Evolutionary conservation across 2,113 vertebrate genomes (phyloP).

Genomic region (Oophaga pumilio): DNA sequence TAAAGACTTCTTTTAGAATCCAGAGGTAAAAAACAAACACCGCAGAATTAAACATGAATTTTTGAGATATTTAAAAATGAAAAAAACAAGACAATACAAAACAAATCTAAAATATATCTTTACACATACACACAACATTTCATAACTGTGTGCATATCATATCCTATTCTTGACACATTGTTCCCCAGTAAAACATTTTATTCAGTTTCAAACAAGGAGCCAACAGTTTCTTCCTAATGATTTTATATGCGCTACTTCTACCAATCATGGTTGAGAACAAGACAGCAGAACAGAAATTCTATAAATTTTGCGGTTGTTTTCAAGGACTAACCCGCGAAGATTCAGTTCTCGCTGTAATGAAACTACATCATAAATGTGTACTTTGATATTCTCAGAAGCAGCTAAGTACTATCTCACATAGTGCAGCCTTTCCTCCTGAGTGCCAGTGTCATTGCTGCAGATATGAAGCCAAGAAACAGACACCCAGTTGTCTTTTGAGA

Average conservation of each 20-base stretch:
- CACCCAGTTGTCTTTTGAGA: constrained; percentile 55
- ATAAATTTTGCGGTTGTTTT: constrained; percentile 25
- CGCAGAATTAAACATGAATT: too few relatives aligned
- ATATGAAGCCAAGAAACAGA: constrained; percentile 57
- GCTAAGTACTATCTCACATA: constrained; percentile 47
- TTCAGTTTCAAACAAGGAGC: background rate
- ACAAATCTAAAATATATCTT: background rate
- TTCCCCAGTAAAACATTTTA: background rate
- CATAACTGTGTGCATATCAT: background rate
- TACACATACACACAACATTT: background rate
- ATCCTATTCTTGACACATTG: background rate
- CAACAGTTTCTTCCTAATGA: too few relatives aligned
- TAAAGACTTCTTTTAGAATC: too few relatives aligned
- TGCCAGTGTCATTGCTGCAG: constrained; percentile 50
- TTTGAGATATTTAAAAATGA: too few relatives aligned
- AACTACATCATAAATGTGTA: constrained; percentile 34
- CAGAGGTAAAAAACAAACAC: too few relatives aligned
- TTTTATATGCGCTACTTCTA: background rate
- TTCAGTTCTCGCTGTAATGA: constrained; percentile 3
- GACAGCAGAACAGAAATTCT: background rate
- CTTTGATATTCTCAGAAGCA: constrained; percentile 55
- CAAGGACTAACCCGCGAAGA: constrained; percentile 19
- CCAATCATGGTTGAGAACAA: background rate
- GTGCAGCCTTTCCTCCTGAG: constrained; percentile 36
- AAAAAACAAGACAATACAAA: background rate